Evolutionary conservation across 1,140 invertebrate genomes (phyloP).

Genomic region (Ostrea edulis): DNA sequence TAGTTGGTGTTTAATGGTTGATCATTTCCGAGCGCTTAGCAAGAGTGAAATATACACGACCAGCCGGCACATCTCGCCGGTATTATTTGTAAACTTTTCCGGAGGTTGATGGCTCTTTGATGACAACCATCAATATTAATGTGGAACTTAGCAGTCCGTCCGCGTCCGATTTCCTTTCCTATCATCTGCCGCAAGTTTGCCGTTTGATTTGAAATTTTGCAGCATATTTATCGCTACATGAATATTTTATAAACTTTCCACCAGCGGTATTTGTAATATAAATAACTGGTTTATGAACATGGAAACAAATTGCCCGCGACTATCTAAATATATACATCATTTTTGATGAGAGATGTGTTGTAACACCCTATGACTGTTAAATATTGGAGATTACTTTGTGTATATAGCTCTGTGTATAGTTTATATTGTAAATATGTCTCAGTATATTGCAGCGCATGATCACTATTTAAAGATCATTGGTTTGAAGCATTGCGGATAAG

Average conservation of each 20-base stretch:
- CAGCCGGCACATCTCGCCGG: constrained; percentile 15
- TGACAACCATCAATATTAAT: constrained; percentile 38
- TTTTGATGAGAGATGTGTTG: constrained; percentile 1
- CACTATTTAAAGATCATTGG: too few relatives aligned
- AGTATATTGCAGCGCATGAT: too few relatives aligned
- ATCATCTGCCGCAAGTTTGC: constrained; percentile 30
- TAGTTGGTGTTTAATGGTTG: constrained; percentile 18
- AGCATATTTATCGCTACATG: constrained; percentile 37
- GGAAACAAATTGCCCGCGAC: constrained; percentile 17
- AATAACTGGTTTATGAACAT: constrained; percentile 5
- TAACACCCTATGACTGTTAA: not conserved
- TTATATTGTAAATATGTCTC: too few relatives aligned
- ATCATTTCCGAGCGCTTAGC: constrained; percentile 1
- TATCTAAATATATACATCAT: constrained; percentile 36
- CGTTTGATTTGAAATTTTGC: constrained; percentile 35
- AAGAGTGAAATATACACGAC: constrained; percentile 7
- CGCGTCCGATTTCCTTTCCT: constrained; percentile 33
- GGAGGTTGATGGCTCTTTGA: constrained; percentile 30
- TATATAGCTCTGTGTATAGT: too few relatives aligned
- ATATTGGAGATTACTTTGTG: not conserved
- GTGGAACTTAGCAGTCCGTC: constrained; percentile 27
- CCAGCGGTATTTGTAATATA: constrained; percentile 21
- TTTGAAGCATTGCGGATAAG: too few relatives aligned
- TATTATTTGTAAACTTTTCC: constrained; percentile 39
- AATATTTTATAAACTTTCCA: constrained; percentile 32